phyloP scores from a whole-genome alignment of 2,797 vertebrate species.

The Cygnus olor region DNA sequence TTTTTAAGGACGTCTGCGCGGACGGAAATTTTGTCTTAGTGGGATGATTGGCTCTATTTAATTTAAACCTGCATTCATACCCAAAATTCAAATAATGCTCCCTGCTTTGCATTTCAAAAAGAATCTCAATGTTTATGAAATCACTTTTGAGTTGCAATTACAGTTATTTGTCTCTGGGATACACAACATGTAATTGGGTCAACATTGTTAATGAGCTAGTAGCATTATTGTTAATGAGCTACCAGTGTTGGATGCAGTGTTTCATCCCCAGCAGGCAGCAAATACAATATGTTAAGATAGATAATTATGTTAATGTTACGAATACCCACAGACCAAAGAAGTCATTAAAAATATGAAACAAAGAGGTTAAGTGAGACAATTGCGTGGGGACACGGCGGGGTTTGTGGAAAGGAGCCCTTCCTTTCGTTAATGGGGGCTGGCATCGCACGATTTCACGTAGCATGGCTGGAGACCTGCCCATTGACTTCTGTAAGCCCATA shows the following conservation, averaged over 20 bases:
- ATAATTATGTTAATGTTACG: conserved; percentile 72
- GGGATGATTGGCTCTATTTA: conserved; percentile 51
- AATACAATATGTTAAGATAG: conserved; percentile 64
- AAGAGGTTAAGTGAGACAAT: conserved; percentile 57
- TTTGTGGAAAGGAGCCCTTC: background rate
- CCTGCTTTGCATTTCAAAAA: conserved; percentile 68
- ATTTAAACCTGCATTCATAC: conserved; percentile 67
- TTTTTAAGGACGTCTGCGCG: background rate
- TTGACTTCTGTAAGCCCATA: background rate
- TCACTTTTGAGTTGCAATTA: conserved; percentile 72
- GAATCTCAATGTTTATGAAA: conserved; percentile 60
- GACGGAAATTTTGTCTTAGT: conserved; percentile 62
- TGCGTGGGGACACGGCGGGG: background rate
- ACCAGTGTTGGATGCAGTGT: conserved; percentile 32
- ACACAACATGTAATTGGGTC: conserved; percentile 74
- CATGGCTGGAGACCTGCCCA: no score
- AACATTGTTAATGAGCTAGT: conserved; percentile 74
- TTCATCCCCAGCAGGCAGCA: conserved; percentile 67
- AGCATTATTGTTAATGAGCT: conserved; percentile 68
- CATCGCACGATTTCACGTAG: background rate
- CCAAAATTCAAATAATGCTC: conserved; percentile 41
- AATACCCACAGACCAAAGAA: conserved; percentile 68
- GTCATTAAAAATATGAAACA: conserved; percentile 65
- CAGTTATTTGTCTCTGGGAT: conserved; percentile 70
- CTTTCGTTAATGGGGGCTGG: background rate